These are phyloP conservation scores for Lasioglossum calceatum DNA, from an alignment of 2,888 invertebrate genomes.

Conservation along the genomic window DNA sequence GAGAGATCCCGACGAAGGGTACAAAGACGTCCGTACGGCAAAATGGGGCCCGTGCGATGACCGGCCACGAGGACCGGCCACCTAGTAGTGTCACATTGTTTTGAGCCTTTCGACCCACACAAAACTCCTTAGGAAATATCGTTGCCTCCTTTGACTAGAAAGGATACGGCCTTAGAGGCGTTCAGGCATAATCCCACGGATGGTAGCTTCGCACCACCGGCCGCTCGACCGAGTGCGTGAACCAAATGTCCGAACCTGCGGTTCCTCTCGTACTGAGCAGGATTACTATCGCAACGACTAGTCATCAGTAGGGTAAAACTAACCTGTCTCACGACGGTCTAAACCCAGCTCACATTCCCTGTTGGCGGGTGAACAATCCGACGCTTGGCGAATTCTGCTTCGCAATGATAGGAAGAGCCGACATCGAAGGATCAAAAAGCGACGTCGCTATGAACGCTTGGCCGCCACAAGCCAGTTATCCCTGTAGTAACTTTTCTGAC, in stretches of 20 bases:
- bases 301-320: background rate
- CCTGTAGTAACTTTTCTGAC: too few relatives aligned
- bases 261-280: background rate
- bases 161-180: constrained; percentile 88
- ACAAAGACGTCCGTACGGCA: too few relatives aligned
- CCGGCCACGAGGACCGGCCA: too few relatives aligned
- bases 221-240: constrained; percentile 86
- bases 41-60: too few relatives aligned
- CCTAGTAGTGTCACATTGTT: too few relatives aligned
- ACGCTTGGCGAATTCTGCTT: constrained; percentile 81
- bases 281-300: background rate
- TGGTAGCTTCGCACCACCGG: constrained; percentile 89
- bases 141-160: constrained; percentile 86
- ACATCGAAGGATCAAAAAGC: constrained; percentile 91
- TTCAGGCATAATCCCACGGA: constrained; percentile 87
- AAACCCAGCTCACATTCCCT: too few relatives aligned
- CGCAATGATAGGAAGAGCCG: constrained; percentile 89
- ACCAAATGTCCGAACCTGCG: constrained; percentile 85
- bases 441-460: too few relatives aligned
- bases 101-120: too few relatives aligned
- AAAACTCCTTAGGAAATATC: too few relatives aligned
- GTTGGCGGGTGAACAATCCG: constrained; percentile 87
- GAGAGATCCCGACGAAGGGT: too few relatives aligned
- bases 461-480: too few relatives aligned
- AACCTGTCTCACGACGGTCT: background rate